phyloP scores from a whole-genome alignment of 2,797 vertebrate genomes.

The Avahi laniger region DNA sequence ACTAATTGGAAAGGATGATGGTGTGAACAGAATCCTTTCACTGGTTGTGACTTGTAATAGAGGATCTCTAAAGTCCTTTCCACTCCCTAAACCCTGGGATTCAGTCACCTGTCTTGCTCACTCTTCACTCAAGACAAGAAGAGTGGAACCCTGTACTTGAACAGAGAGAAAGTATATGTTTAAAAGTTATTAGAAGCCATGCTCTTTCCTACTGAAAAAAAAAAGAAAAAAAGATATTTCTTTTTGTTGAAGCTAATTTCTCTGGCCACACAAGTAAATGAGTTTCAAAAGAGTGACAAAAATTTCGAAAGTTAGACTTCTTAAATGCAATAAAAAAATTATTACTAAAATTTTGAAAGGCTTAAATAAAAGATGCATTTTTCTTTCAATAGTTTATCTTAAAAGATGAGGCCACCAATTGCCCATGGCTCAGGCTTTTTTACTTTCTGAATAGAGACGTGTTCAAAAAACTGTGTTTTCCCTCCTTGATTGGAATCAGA shows the following conservation, averaged over 20 bases:
- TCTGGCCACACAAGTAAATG: constrained; percentile 11
- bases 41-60: background rate
- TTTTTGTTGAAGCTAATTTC: background rate
- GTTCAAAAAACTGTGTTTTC: background rate
- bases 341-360: background rate
- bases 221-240: background rate
- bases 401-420: background rate
- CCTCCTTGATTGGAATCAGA: background rate
- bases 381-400: background rate
- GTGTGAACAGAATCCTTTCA: background rate
- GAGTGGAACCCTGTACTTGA: background rate
- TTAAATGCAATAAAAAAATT: background rate
- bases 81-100: background rate
- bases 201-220: background rate
- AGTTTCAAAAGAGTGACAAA: background rate
- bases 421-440: background rate
- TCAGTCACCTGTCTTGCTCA: background rate
- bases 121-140: background rate
- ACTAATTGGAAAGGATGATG: background rate
- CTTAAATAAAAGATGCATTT: background rate
- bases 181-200: background rate
- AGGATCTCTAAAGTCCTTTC: background rate
- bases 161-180: background rate
- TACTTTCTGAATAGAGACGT: background rate
- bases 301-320: background rate